A percentile compares a stretch with the other conserved stretches of the same genome.
phyloP scores from a whole-genome alignment of 2,113 vertebrate genomes.

The Pyxicephalus adspersus region DNA sequence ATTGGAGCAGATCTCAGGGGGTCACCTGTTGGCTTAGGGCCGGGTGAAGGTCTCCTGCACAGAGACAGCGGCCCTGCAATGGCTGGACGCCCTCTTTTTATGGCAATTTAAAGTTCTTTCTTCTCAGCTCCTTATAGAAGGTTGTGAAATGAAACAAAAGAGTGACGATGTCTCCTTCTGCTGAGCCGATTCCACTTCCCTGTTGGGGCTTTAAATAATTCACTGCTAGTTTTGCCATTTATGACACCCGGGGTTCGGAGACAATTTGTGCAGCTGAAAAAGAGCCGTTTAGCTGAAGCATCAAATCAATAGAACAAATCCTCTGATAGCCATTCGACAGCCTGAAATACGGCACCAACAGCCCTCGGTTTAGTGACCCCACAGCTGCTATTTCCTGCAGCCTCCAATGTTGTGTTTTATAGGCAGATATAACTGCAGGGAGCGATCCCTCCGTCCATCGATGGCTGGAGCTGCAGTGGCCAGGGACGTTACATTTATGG shows the following conservation, averaged over 20 bases:
- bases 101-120: too few species aligned
- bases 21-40: too few species aligned
- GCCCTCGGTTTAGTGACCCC: constrained; percentile 13
- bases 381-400: constrained; percentile 2
- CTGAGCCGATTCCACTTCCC: neutral
- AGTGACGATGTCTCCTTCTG: too few species aligned
- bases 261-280: constrained; percentile 41
- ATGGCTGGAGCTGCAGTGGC: too few species aligned
- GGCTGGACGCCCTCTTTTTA: too few species aligned
- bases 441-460: too few species aligned
- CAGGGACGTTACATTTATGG: too few species aligned
- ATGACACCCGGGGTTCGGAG: constrained; percentile 22
- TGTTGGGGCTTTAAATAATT: constrained; percentile 40
- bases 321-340: constrained; percentile 29
- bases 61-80: too few species aligned
- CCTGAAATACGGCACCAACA: constrained; percentile 26
- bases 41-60: too few species aligned
- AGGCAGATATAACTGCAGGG: neutral
- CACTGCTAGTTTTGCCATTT: constrained; percentile 18
- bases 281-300: constrained; percentile 48
- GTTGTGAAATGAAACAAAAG: too few species aligned
- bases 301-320: constrained; percentile 53
- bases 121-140: too few species aligned
- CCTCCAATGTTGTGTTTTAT: neutral
- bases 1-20: too few species aligned